phyloP scores from a whole-genome alignment of 1,140 invertebrate genomes.

The Ips typographus region DNA sequence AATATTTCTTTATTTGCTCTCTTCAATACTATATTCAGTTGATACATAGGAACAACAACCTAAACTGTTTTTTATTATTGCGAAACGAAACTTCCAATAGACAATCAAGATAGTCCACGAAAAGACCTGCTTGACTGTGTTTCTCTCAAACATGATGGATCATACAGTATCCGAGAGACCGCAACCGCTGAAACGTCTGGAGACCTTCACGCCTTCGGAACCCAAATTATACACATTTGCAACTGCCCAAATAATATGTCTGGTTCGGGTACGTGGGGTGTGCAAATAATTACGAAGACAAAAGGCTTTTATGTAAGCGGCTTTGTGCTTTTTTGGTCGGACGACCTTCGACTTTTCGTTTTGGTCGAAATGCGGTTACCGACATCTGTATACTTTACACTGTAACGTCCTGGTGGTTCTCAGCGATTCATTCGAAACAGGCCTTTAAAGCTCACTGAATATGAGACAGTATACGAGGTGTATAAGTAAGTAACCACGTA shows the following conservation, averaged over 20 bases:
- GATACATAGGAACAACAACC: no score
- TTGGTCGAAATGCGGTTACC: neutral
- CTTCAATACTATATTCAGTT: no score
- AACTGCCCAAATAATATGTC: conserved; percentile 19
- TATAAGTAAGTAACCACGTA: neutral
- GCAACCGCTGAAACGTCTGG: conserved; percentile 12
- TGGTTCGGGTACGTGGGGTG: conserved; percentile 14
- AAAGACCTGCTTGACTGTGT: no score
- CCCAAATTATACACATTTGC: conserved; percentile 27
- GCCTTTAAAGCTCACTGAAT: neutral
- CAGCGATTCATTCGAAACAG: neutral
- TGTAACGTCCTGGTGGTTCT: neutral
- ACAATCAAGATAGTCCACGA: no score
- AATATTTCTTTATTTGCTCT: no score
- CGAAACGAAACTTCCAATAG: no score
- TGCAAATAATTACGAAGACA: conserved; percentile 15
- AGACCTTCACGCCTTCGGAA: conserved; percentile 28
- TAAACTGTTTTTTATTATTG: no score
- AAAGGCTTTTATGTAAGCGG: conserved; percentile 5
- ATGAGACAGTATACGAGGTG: neutral
- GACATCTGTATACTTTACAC: neutral
- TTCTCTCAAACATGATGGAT: neutral
- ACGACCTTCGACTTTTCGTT: no score
- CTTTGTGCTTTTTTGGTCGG: neutral
- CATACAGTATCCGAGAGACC: conserved; percentile 6